These are phyloP conservation scores for Musca domestica DNA, from an alignment of 1,140 invertebrate species.

Conservation along the genomic window DNA sequence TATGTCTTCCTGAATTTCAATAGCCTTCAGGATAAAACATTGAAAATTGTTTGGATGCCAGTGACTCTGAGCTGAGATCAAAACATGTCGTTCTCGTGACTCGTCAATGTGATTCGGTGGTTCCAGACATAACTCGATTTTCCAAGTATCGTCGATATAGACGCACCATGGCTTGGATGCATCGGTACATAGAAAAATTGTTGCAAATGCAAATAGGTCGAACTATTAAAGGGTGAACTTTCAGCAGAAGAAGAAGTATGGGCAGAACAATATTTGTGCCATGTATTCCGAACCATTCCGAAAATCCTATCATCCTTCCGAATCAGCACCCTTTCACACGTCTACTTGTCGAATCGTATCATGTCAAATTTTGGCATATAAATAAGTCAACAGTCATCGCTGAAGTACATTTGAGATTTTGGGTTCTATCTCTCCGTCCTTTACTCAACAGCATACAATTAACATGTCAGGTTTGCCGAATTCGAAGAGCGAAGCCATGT, in stretches of 20 bases:
- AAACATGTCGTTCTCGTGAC: neutral
- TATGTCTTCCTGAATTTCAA: neutral
- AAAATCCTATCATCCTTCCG: neutral
- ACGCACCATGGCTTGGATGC: neutral
- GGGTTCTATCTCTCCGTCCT: neutral
- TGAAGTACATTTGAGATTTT: constrained; percentile 8
- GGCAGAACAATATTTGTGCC: neutral
- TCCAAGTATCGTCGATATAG: neutral
- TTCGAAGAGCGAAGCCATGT: neutral
- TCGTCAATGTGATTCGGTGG: neutral
- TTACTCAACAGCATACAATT: neutral
- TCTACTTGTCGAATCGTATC: neutral
- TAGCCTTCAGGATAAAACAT: constrained; percentile 11
- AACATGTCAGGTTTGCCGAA: neutral
- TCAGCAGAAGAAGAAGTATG: neutral
- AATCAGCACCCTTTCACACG: neutral
- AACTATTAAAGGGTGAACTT: neutral
- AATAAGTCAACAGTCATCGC: neutral
- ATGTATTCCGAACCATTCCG: neutral
- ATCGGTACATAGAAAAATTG: neutral
- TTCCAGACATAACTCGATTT: neutral
- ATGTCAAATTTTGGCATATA: neutral
- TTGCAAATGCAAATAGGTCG: neutral
- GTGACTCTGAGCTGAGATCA: neutral
- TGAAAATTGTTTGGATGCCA: neutral